Conservation (phyloP, 2,888 invertebrate species). For the Augiades crinisus region DNA sequence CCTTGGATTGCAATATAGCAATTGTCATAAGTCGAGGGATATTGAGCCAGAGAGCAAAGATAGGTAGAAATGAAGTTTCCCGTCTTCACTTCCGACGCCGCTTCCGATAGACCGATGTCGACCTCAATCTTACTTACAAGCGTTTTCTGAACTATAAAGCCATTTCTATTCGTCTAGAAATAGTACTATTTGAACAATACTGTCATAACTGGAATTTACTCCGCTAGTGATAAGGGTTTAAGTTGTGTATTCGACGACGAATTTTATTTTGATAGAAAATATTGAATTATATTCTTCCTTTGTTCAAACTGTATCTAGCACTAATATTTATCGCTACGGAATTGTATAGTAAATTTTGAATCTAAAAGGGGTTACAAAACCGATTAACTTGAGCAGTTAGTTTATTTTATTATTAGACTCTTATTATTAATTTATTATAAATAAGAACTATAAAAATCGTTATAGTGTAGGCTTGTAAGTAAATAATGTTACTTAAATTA, state of each 20-base stretch:
- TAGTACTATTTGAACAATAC: constrained; percentile 5
- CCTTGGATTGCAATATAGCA: too few relatives aligned
- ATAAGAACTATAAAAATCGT: too few relatives aligned
- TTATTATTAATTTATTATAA: too few relatives aligned
- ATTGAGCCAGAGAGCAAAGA: neutral
- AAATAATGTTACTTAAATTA: too few relatives aligned
- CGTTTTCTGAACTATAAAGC: constrained; percentile 4
- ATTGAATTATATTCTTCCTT: too few relatives aligned
- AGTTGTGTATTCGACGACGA: neutral
- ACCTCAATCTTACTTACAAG: constrained; percentile 23
- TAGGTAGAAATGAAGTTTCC: constrained; percentile 26
- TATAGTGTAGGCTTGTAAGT: too few relatives aligned
- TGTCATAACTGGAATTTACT: constrained; percentile 5
- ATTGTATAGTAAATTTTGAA: too few relatives aligned
- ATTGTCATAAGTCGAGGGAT: neutral
- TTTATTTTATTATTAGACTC: too few relatives aligned
- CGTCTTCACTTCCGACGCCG: constrained; percentile 43
- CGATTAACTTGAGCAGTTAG: too few relatives aligned
- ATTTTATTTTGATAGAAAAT: neutral
- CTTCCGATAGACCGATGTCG: constrained; percentile 43
- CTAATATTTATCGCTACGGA: too few relatives aligned
- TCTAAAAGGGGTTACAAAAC: too few relatives aligned
- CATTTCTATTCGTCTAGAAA: constrained; percentile 13
- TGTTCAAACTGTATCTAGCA: too few relatives aligned
- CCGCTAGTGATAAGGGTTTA: neutral